Conservation (phyloP, 2,113 vertebrate species). For the Gobio gobio region DNA sequence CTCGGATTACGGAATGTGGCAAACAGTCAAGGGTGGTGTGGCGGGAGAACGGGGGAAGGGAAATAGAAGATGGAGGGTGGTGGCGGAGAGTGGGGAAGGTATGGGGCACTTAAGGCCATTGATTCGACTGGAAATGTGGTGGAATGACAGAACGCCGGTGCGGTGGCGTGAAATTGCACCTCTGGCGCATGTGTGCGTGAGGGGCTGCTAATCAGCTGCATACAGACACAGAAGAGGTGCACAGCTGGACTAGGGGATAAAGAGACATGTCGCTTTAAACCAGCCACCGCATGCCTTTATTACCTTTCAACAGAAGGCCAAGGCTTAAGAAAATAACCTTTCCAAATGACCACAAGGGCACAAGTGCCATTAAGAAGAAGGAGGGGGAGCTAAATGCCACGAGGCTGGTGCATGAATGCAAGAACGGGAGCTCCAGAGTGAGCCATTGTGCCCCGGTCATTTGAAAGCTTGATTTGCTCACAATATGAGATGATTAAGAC, state of each 20-base stretch:
- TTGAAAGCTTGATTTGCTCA: conserved; percentile 37
- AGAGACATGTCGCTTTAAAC: conserved; percentile 53
- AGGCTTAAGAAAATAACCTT: conserved; percentile 65
- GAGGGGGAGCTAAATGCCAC: conserved; percentile 66
- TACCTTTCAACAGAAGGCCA: conserved; percentile 70
- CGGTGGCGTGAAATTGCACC: conserved; percentile 74
- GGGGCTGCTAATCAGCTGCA: conserved; percentile 74
- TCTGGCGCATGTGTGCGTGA: conserved; percentile 66
- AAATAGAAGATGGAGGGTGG: conserved; percentile 2
- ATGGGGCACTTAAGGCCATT: conserved; percentile 53
- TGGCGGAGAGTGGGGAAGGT: conserved; percentile 44
- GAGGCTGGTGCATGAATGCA: conserved; percentile 50
- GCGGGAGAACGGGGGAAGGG: neutral
- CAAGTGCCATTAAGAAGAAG: conserved; percentile 62
- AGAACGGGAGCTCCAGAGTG: conserved; percentile 18
- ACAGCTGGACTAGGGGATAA: conserved; percentile 71
- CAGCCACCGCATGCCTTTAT: conserved; percentile 66
- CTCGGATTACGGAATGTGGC: conserved; percentile 46
- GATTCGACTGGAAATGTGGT: conserved; percentile 67
- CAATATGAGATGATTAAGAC: conserved; percentile 30
- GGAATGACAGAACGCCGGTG: conserved; percentile 60
- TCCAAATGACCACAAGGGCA: conserved; percentile 68
- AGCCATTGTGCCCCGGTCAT: conserved; percentile 23
- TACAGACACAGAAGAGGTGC: conserved; percentile 67
- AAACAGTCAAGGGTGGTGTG: conserved; percentile 26